These are phyloP conservation scores for Hoplias malabaricus DNA, from an alignment of 2,113 vertebrate genomes.

Conservation along the genomic window DNA sequence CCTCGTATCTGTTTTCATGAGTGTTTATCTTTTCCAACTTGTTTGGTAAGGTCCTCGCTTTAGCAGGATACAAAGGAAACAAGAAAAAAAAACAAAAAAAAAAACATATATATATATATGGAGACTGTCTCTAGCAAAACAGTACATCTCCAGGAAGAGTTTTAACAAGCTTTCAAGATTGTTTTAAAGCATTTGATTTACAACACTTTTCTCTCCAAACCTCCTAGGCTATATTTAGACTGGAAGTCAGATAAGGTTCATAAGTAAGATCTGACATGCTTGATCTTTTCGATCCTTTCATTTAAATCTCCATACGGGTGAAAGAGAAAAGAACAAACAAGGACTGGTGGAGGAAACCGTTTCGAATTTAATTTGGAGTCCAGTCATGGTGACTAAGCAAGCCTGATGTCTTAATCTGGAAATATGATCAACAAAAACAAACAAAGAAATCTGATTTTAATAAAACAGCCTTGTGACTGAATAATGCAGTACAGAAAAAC, in stretches of 20 bases:
- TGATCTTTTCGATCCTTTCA: background rate
- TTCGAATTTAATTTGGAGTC: background rate
- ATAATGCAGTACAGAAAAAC: background rate
- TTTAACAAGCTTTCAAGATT: background rate
- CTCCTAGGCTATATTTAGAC: background rate
- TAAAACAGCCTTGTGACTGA: background rate
- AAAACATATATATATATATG: no score
- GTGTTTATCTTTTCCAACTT: background rate
- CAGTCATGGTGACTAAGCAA: background rate
- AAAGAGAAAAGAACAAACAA: background rate
- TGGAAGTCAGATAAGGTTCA: background rate
- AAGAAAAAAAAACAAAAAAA: background rate
- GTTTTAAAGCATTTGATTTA: background rate
- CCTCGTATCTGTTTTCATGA: background rate
- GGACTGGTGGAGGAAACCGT: background rate
- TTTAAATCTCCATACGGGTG: background rate
- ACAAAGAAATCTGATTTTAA: background rate
- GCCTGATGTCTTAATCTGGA: background rate
- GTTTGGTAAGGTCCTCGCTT: background rate
- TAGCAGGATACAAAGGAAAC: background rate
- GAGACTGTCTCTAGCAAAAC: background rate
- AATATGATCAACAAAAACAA: background rate
- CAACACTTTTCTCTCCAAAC: background rate
- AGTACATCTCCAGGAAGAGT: background rate
- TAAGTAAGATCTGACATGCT: background rate